phyloP scores from a whole-genome alignment of 2,888 invertebrate species.

The Morinoia aosen region DNA sequence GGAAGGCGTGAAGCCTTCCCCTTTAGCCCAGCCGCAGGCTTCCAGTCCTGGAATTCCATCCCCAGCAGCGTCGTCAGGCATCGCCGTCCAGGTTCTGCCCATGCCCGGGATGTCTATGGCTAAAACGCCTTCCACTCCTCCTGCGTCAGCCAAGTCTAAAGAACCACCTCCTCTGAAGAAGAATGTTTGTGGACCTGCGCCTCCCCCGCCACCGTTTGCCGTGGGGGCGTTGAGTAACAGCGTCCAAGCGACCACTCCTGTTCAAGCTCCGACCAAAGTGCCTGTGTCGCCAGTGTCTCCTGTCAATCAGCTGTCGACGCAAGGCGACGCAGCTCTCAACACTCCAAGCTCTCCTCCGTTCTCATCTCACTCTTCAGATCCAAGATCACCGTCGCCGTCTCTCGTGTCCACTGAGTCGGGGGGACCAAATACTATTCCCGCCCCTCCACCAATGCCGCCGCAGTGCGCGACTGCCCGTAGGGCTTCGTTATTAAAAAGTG shows the following conservation, averaged over 20 bases:
- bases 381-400: constrained; percentile 51
- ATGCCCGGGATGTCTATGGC: constrained; percentile 67
- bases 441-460: constrained; percentile 64
- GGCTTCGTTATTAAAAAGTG: not conserved
- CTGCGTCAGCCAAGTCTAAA: constrained; percentile 57
- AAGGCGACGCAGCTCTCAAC: not conserved
- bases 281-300: constrained; percentile 43
- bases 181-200: constrained; percentile 65
- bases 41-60: constrained; percentile 54
- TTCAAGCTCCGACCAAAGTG: not conserved
- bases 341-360: constrained; percentile 46
- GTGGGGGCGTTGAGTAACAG: constrained; percentile 50
- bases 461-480: constrained; percentile 45
- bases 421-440: constrained; percentile 54
- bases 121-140: constrained; percentile 45
- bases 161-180: constrained; percentile 64
- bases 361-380: constrained; percentile 58
- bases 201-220: constrained; percentile 66
- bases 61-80: constrained; percentile 56
- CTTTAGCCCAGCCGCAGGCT: constrained; percentile 62
- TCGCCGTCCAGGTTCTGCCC: constrained; percentile 64
- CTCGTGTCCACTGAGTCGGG: constrained; percentile 51
- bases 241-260: constrained; percentile 27
- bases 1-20: constrained; percentile 67
- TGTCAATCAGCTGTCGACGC: not conserved